These are phyloP conservation scores for Orthosia gothica DNA, from an alignment of 2,888 invertebrate genomes.

Conservation along the genomic window DNA sequence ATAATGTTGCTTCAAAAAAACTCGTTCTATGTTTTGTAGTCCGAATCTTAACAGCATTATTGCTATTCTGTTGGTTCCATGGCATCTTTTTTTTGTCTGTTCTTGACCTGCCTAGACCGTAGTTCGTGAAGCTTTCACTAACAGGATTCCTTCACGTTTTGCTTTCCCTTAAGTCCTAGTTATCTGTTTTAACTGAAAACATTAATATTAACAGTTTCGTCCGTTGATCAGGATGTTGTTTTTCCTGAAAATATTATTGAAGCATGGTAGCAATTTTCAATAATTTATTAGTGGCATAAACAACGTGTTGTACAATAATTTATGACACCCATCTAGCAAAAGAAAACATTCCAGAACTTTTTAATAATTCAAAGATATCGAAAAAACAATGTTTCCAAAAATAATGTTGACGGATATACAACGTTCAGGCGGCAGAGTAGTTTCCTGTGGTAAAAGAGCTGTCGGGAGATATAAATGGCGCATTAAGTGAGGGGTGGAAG, in stretches of 20 bases:
- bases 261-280: not conserved
- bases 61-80: too few relatives aligned
- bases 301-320: constrained; percentile 17
- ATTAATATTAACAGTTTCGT: not conserved
- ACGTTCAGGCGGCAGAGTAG: constrained; percentile 32
- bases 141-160: not conserved
- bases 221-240: not conserved
- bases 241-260: not conserved
- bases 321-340: constrained; percentile 33
- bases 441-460: constrained; percentile 57
- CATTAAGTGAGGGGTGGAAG: constrained; percentile 60
- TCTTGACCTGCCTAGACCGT: too few relatives aligned
- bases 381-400: constrained; percentile 51
- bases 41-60: not conserved
- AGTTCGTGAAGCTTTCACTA: too few relatives aligned
- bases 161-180: not conserved
- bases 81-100: too few relatives aligned
- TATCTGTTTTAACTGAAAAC: not conserved
- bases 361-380: constrained; percentile 21
- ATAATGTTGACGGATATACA: constrained; percentile 46
- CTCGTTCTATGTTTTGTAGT: not conserved
- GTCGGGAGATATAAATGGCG: constrained; percentile 55
- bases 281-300: constrained; percentile 14
- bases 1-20: not conserved
- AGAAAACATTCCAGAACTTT: constrained; percentile 26